Base-by-base conservation (phyloP, 2,888 invertebrate species). In the Entomobrya multifasciata region DNA sequence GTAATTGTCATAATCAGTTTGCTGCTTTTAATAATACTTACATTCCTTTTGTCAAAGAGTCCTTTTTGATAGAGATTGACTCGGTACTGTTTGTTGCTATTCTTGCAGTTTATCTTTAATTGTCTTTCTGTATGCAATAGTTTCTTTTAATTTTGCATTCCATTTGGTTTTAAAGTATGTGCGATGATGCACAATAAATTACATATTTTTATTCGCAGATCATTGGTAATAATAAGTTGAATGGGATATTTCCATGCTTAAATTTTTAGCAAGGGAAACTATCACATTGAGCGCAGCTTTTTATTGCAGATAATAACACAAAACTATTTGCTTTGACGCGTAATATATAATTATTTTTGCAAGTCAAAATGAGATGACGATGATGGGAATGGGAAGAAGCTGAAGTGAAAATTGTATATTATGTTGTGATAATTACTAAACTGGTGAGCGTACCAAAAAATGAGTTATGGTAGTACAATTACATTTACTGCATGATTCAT, bases 61-160 rank as follows among this genome's bases (percentile, higher is more conserved):
- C n/a, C n/a, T n/a, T n/a, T n/a, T n/a, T n/a, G n/a, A n/a, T n/a
- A n/a, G n/a, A n/a, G n/a, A n/a, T n/a, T n/a, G n/a, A n/a, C 36
- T n/a, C 67, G 44, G 36, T 30, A 15, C 3, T 10, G 10, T 70
- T 11, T 44, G 5, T 62, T 15, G 27, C 30, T 55, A 4, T 55
- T 55, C 17, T 20, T 44, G 22, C n/a, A n/a, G n/a, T n/a, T n/a
- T n/a, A n/a, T n/a, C n/a, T n/a, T n/a, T n/a, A n/a, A n/a, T 44
- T 70, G 44, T 70, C 70, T 70, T 65, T n/a, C n/a, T 70, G 44
- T 25, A 27, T 70, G 70, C 22, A 47, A 49, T 70, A 70, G 49
- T 70, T 70, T 70, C 70, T 49, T 70, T 70, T 70, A 47, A 70
- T 70, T 70, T 70, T 70, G 22, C 70, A 70, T 70, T 70, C 70